Evolutionary conservation across 2,888 invertebrate genomes (phyloP), one percentile per base, ranked within the genome.

Genomic region (Rotaria sp.): DNA sequence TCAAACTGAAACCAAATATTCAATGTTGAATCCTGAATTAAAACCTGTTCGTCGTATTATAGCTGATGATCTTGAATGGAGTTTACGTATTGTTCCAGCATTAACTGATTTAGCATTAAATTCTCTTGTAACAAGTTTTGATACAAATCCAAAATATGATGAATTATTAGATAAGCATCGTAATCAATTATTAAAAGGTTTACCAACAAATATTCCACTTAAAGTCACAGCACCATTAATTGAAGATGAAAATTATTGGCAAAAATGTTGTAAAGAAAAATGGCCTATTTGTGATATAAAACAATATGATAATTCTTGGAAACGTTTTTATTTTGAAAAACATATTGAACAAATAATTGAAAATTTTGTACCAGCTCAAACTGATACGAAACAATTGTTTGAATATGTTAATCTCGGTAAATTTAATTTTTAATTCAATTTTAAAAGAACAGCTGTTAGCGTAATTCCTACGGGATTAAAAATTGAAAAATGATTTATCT

Each of bases 1-100:
- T 45, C 80, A 80, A 80, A 35, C 38, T 45, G 80, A 80, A 80
- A 3, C 45, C 4, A 41, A 45, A 45, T 45, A 80, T 45, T 80
- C 80, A 11, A 45, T 80, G 45, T 1, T 80, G 11, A 80, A 80
- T 80, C 80, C 80, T 45, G 80, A 80, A 80, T n/a, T 80, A 45
- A 80, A 80, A 45, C 80, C 80, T 15, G 45, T 89, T 87, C 85
- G 91, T 74, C 85, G 91, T 80, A 91, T 91, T 57, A 91, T 91
- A 84, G 91, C 91, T 48, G 91, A 91, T 86, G 91, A 91, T 88
- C 89, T 90, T 7, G 90, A 91, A 87, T 91, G 91, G 90, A 90
- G 90, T 26, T 88, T 91, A 52, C 90, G 90, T 24, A 91, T 90
- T n/a, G 91, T 91, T 2, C 91, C 91, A 15, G 87, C 90, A 8